phyloP scores from a whole-genome alignment of 2,888 invertebrate species.

The Chrysotoxum bicinctum region DNA sequence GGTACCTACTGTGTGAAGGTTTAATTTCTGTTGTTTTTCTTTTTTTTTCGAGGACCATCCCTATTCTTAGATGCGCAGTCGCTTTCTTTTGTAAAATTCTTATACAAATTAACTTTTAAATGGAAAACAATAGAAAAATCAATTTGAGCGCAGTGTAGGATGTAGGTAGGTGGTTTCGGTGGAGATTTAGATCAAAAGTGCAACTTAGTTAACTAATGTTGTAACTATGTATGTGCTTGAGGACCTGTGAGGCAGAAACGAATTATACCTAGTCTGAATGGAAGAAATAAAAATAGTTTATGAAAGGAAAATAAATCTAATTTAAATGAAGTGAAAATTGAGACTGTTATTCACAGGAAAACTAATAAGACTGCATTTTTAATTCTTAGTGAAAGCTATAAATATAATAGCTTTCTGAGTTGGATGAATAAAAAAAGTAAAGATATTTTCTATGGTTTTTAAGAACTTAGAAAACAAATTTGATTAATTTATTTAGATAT shows the following conservation, averaged over 20 bases:
- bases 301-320: background rate
- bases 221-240: background rate
- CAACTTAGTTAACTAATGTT: constrained; percentile 51
- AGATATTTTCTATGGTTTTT: background rate
- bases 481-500: no score
- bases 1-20: constrained; percentile 18
- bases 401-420: background rate
- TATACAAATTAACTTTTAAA: constrained; percentile 32
- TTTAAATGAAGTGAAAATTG: constrained; percentile 15
- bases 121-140: constrained; percentile 56
- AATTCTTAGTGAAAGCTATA: constrained; percentile 5
- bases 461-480: no score
- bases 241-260: constrained; percentile 24
- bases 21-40: constrained; percentile 17
- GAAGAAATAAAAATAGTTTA: background rate
- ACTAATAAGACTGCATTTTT: constrained; percentile 32
- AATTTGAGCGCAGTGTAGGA: constrained; percentile 46
- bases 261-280: constrained; percentile 8
- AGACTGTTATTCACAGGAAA: background rate
- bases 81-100: constrained; percentile 72
- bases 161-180: no score
- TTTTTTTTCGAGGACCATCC: constrained; percentile 74
- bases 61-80: constrained; percentile 79
- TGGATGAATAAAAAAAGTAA: background rate
- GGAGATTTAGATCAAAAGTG: constrained; percentile 1